These are phyloP conservation scores for Paramormyrops kingsleyae DNA, from an alignment of 2,113 vertebrate genomes.

Conservation along the genomic window DNA sequence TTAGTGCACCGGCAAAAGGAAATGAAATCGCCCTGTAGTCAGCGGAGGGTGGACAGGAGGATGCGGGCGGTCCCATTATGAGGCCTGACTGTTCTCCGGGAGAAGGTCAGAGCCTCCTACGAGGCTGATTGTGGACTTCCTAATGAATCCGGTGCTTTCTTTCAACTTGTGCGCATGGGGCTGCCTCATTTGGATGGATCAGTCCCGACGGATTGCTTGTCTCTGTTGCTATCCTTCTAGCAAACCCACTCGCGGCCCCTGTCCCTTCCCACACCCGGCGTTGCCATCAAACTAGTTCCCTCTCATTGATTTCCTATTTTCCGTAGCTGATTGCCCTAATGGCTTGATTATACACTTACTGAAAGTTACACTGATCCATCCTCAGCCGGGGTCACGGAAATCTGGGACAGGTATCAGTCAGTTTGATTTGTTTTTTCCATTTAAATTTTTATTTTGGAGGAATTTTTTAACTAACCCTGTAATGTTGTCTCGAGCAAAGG, in stretches of 20 bases:
- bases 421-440: not conserved
- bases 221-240: not conserved
- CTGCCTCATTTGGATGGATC: not conserved
- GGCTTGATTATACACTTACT: not conserved
- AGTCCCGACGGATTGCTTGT: not conserved
- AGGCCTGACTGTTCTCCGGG: constrained; percentile 40
- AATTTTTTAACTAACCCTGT: not conserved
- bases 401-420: not conserved
- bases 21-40: constrained; percentile 37
- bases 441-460: not conserved
- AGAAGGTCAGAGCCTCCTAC: constrained; percentile 47
- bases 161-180: not conserved
- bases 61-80: constrained; percentile 37
- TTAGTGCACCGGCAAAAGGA: constrained; percentile 38
- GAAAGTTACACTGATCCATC: not conserved
- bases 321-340: not conserved
- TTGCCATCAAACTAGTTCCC: not conserved
- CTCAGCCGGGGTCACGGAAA: not conserved
- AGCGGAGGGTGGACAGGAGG: constrained; percentile 24
- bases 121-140: constrained; percentile 40
- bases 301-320: constrained; percentile 6
- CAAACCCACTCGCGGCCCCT: not conserved
- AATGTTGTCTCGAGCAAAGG: not conserved
- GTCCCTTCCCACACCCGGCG: not conserved
- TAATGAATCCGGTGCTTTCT: not conserved